Conservation (phyloP, 2,888 invertebrate species). For the Amiota mariae region DNA sequence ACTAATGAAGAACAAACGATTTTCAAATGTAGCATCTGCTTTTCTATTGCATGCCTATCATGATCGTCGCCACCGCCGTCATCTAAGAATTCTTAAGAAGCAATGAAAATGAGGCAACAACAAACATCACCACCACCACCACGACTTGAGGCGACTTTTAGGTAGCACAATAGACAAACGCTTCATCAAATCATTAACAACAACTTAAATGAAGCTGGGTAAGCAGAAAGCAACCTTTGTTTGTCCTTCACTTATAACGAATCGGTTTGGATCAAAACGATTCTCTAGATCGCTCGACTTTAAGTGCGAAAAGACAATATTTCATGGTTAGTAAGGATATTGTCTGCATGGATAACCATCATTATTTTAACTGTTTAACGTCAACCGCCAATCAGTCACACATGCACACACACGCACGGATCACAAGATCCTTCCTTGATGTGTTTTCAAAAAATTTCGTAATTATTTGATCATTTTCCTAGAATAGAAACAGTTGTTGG, state of each 20-base stretch:
- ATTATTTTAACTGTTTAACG: constrained; percentile 30
- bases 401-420: constrained; percentile 22
- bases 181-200: too few species aligned
- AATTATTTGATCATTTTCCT: background rate
- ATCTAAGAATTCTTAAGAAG: constrained; percentile 65
- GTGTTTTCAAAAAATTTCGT: too few species aligned
- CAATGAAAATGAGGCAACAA: background rate
- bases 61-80: constrained; percentile 44
- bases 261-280: too few species aligned
- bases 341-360: background rate
- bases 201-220: too few species aligned
- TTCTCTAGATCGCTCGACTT: too few species aligned
- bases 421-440: background rate
- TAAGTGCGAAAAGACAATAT: too few species aligned
- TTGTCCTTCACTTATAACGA: too few species aligned
- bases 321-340: too few species aligned
- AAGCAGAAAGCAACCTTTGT: too few species aligned
- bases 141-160: background rate
- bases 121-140: background rate
- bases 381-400: constrained; percentile 39
- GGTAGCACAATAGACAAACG: background rate
- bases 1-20: constrained; percentile 62
- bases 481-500: background rate
- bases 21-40: constrained; percentile 51
- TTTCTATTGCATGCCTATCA: constrained; percentile 55